phyloP scores from a whole-genome alignment of 64 coral and sea anemone species.

The Platygyra sinensis region DNA sequence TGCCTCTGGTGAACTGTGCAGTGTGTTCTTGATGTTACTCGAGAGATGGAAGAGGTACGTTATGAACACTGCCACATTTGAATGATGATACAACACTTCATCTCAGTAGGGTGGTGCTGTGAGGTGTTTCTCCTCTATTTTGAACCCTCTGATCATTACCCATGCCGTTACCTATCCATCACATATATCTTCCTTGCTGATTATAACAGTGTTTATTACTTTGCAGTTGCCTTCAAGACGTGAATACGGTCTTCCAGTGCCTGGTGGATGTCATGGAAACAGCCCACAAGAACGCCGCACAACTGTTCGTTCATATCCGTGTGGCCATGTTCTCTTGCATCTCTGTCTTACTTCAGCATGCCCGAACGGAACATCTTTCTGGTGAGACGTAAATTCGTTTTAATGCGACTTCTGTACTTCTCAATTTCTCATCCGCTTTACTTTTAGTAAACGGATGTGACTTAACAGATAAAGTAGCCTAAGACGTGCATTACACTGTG shows the following conservation, averaged over 20 bases:
- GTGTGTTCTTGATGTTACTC: slow-evolving; percentile 80
- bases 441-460: too few relatives aligned
- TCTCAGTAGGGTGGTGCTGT: too few relatives aligned
- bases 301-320: slow-evolving; percentile 72
- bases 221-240: slow-evolving; percentile 63
- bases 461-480: too few relatives aligned
- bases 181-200: too few relatives aligned
- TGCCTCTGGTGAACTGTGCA: slow-evolving; percentile 72
- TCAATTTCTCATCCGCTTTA: neutral
- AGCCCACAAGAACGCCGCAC: slow-evolving; percentile 76
- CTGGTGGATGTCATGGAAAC: slow-evolving; percentile 76
- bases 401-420: too few relatives aligned
- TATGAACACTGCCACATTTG: neutral
- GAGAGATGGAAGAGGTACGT: slow-evolving; percentile 86
- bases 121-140: too few relatives aligned
- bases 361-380: slow-evolving; percentile 60
- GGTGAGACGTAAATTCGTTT: slow-evolving; percentile 11
- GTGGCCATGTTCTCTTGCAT: slow-evolving; percentile 81
- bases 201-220: neutral
- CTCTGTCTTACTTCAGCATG: slow-evolving; percentile 86
- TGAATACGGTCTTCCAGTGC: slow-evolving; percentile 55
- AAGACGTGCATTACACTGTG: too few relatives aligned
- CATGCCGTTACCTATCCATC: too few relatives aligned
- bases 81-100: neutral
- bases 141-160: too few relatives aligned